These are phyloP conservation scores for Trichomycterus rosablanca DNA, from an alignment of 2,113 vertebrate species.

Conservation along the genomic window DNA sequence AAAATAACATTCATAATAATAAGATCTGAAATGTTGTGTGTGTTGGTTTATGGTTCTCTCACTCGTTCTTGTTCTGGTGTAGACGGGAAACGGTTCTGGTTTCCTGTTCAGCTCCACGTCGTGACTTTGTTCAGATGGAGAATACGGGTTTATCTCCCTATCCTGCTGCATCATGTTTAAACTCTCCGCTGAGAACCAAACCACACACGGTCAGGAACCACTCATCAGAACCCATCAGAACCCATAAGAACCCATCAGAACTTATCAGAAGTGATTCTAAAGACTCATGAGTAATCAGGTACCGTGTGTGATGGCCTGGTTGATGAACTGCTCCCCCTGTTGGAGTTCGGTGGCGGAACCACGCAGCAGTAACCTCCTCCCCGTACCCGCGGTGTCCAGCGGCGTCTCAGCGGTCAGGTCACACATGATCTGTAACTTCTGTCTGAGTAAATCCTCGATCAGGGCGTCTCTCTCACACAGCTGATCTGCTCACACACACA, in stretches of 20 bases:
- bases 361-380: slow-evolving; percentile 59
- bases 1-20: no score
- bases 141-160: neutral
- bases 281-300: no score
- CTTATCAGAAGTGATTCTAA: neutral
- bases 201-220: no score
- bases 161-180: neutral
- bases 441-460: slow-evolving; percentile 70
- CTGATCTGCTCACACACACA: slow-evolving; percentile 61
- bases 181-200: neutral
- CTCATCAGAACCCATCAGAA: no score
- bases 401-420: slow-evolving; percentile 67
- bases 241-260: neutral
- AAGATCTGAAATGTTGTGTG: no score
- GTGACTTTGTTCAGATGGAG: neutral
- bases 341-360: slow-evolving; percentile 68
- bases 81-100: no score
- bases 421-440: slow-evolving; percentile 81
- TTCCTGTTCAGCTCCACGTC: neutral
- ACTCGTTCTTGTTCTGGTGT: no score
- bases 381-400: slow-evolving; percentile 56
- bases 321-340: slow-evolving; percentile 74
- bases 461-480: slow-evolving; percentile 71
- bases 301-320: slow-evolving; percentile 77
- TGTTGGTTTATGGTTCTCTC: no score